A percentile compares a stretch with the other conserved stretches of the same genome.
Evolutionary conservation across 2,888 invertebrate genomes (phyloP).

Genomic region (Timema cristinae): DNA sequence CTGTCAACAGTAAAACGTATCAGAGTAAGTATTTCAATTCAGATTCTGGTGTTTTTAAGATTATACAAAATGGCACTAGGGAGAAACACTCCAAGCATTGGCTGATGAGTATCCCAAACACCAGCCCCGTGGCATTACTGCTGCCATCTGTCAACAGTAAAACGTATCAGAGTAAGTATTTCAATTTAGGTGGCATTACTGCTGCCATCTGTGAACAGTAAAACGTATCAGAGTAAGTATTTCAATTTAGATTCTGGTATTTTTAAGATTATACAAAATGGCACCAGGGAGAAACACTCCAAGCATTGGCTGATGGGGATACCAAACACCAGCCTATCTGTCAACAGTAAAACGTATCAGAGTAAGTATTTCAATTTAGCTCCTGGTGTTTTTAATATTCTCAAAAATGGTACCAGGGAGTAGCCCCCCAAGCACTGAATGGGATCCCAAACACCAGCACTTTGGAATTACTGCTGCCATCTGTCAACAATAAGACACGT

Average conservation of each 20-base stretch:
- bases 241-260: too few relatives aligned
- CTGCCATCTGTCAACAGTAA: neutral
- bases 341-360: neutral
- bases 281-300: too few relatives aligned
- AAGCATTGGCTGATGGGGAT: constrained; percentile 80
- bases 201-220: too few relatives aligned
- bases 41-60: too few relatives aligned
- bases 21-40: neutral
- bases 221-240: too few relatives aligned
- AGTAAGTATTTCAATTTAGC: neutral
- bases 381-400: too few relatives aligned
- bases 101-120: constrained; percentile 80
- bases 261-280: too few relatives aligned
- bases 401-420: constrained; percentile 36
- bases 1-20: neutral
- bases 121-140: constrained; percentile 52
- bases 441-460: constrained; percentile 83
- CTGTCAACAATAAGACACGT: too few relatives aligned
- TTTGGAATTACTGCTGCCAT: neutral
- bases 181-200: too few relatives aligned
- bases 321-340: constrained; percentile 68
- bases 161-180: neutral
- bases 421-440: constrained; percentile 81
- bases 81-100: constrained; percentile 82
- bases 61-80: too few relatives aligned